Evolutionary conservation across 2,113 vertebrate species (phyloP), one percentile per base, ranked within the genome.

Genomic region (Nesoenas mayeri): DNA sequence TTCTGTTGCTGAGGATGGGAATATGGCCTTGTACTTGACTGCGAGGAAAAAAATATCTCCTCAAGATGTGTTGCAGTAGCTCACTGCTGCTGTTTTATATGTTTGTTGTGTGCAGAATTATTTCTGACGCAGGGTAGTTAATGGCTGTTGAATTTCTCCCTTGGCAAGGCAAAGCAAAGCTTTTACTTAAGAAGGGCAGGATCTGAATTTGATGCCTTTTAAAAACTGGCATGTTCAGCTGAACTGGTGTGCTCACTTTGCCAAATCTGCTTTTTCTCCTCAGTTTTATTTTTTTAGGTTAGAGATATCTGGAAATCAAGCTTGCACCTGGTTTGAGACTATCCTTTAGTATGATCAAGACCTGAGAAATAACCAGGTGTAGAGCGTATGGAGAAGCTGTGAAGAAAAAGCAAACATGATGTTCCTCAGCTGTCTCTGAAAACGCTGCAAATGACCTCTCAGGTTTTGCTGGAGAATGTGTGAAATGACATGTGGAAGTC

Each of bases 1-100:
- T 72, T 70, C 54, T 85, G 62, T 64, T 77, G 50, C 40, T 83
- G 82, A 32, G 62, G 15, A 9, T 57, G 15, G 54, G 40, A 88
- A 62, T 40, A 61, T n/a, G 69, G 7, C 36, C 25, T 93, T 53
- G n/a, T 89, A 74, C 91, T 98, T 80, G 88, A 97, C 98, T 89
- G 96, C 92, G 97, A 97, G 98, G 98, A 98, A 97, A 86, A 86
- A 98, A 96, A 50, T 88, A 95, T n/a, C 96, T 97, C 95, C 95
- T 97, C 13, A 21, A 90, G 44, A 91, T 95, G 97, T 89, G 36
- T 89, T 90, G 26, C 44, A 53, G 85, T 56, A 79, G 85, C 73
- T 84, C 64, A 12, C 48, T 77, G 62, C 81, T 89, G 71, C 64
- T 82, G 48, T 53, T 88, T 36, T 3, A 0, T 67, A 9, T 0